These are phyloP conservation scores for Pachyseris speciosa DNA, from an alignment of 64 coral and sea anemone genomes.

Conservation along the genomic window DNA sequence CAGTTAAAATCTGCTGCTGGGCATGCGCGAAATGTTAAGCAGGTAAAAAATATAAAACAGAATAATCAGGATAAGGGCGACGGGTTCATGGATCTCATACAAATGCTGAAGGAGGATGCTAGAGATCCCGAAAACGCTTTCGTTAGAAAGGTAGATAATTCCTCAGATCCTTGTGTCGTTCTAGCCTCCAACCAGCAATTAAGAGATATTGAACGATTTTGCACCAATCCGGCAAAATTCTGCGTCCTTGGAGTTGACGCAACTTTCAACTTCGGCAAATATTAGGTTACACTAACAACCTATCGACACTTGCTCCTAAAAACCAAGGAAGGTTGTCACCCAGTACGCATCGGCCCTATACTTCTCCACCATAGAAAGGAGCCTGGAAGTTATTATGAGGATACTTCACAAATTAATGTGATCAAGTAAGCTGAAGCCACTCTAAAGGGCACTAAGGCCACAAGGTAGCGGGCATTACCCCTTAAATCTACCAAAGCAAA, in stretches of 20 bases:
- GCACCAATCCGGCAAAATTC: slow-evolving; percentile 61
- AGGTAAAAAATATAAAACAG: slow-evolving; percentile 62
- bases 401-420: too few relatives aligned
- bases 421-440: too few relatives aligned
- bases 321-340: slow-evolving; percentile 39
- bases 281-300: slow-evolving; percentile 44
- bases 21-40: slow-evolving; percentile 51
- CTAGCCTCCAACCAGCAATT: slow-evolving; percentile 70
- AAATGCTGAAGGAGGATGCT: slow-evolving; percentile 69
- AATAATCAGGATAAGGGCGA: slow-evolving; percentile 53
- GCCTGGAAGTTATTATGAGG: slow-evolving; percentile 16
- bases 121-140: slow-evolving; percentile 70
- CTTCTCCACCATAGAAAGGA: slow-evolving; percentile 74
- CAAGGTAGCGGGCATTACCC: too few relatives aligned
- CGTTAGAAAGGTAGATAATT: slow-evolving; percentile 60
- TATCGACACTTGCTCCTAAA: slow-evolving; percentile 51
- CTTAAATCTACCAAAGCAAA: too few relatives aligned
- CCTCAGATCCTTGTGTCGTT: slow-evolving; percentile 49
- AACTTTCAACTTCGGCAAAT: slow-evolving; percentile 67
- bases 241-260: slow-evolving; percentile 67
- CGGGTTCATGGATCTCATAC: slow-evolving; percentile 45
- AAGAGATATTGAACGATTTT: slow-evolving; percentile 66
- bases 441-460: too few relatives aligned
- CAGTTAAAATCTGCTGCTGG: slow-evolving; percentile 38
- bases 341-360: slow-evolving; percentile 67